phyloP scores from a whole-genome alignment of 2,113 vertebrate genomes.

The Diphyllodes magnificus region DNA sequence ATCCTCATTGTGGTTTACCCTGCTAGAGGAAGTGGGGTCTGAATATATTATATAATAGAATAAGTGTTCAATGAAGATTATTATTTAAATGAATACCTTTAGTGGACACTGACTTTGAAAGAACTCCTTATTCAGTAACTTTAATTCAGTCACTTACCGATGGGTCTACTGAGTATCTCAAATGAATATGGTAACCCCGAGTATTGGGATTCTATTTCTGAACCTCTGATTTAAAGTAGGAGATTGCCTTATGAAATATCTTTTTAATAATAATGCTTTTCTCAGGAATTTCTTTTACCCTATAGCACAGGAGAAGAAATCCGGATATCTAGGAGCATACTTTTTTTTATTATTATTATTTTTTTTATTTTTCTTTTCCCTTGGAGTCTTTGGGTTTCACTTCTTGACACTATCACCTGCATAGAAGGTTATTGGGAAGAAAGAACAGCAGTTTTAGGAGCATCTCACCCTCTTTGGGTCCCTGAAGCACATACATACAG shows the following conservation, averaged over 20 bases:
- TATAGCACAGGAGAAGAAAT: not conserved
- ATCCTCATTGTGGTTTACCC: not conserved
- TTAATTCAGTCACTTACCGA: not conserved
- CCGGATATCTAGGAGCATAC: not conserved
- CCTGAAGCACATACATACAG: not conserved
- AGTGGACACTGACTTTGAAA: not conserved
- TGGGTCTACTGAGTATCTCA: not conserved
- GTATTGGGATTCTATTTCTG: not conserved
- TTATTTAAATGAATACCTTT: not conserved
- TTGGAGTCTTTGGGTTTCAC: not conserved
- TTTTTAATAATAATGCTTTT: not conserved
- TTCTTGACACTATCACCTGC: not conserved
- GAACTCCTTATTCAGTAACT: not conserved
- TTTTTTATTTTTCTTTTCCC: not conserved
- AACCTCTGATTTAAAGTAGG: not conserved
- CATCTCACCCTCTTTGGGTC: not conserved
- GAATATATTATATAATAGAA: not conserved
- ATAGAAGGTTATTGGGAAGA: not conserved
- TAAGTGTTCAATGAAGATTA: not conserved
- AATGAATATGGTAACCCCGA: not conserved
- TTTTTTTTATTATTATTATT: not conserved
- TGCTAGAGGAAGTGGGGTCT: not conserved
- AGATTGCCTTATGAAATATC: not conserved
- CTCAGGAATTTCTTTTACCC: not conserved
- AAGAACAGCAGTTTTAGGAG: not conserved